Conservation (phyloP, 1,140 invertebrate species). For the Panulirus ornatus region DNA sequence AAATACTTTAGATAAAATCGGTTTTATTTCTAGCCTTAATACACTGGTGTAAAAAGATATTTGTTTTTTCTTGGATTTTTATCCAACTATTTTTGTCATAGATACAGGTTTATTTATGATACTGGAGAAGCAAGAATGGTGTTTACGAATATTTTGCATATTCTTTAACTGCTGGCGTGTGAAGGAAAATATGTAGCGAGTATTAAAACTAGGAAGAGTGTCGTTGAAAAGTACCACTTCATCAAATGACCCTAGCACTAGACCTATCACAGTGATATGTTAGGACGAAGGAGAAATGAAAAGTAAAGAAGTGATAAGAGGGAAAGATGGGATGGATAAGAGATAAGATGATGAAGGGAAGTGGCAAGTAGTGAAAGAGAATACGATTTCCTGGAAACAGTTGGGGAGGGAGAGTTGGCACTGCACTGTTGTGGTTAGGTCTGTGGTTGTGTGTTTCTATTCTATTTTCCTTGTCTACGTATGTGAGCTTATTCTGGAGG, state of each 20-base stretch:
- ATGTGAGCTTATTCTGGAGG: neutral
- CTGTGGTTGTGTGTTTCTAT: neutral
- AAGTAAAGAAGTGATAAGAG: too few species aligned
- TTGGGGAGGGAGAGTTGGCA: too few species aligned
- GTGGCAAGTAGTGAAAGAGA: too few species aligned
- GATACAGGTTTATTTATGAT: neutral
- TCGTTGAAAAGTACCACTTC: neutral
- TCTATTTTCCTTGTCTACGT: neutral
- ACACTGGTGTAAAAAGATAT: neutral
- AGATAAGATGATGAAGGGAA: too few species aligned
- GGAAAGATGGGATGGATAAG: too few species aligned
- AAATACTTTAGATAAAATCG: neutral
- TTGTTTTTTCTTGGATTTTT: neutral
- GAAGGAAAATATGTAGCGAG: too few species aligned
- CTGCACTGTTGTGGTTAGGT: neutral
- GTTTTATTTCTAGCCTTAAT: neutral
- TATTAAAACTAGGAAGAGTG: neutral
- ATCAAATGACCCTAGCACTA: too few species aligned
- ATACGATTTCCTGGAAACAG: too few species aligned
- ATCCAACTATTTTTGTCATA: neutral
- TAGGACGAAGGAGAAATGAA: too few species aligned
- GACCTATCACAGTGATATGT: too few species aligned
- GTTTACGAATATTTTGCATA: neutral
- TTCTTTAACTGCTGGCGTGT: too few species aligned
- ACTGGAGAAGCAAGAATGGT: neutral